Percentiles rank a stretch among this genome's conserved stretches.
phyloP scores from a whole-genome alignment of 2,113 vertebrate genomes.

The Cyanoderma ruficeps region DNA sequence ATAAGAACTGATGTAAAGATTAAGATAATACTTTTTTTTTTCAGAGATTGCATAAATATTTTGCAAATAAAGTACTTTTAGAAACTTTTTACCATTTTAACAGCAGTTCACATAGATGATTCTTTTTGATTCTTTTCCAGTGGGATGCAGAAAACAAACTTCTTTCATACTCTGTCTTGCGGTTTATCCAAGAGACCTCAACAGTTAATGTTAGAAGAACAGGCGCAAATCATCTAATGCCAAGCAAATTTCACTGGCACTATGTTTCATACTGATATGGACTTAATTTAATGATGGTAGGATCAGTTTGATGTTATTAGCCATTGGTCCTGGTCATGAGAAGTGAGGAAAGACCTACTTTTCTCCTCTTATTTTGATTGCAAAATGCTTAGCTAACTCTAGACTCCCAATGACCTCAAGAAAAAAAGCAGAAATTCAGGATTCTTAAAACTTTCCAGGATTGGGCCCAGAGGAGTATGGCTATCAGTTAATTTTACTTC shows the following conservation, averaged over 20 bases:
- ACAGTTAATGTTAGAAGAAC: not conserved
- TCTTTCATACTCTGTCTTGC: not conserved
- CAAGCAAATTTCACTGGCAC: not conserved
- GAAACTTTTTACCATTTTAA: not conserved
- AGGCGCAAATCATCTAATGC: not conserved
- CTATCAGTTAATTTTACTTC: slow-evolving; percentile 48
- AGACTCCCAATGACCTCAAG: not conserved
- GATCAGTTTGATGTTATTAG: not conserved
- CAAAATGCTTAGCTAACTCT: not conserved
- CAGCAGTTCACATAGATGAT: not conserved
- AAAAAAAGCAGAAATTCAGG: not conserved
- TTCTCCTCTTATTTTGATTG: not conserved
- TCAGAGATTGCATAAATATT: slow-evolving; percentile 15
- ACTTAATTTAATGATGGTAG: not conserved
- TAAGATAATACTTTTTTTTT: not conserved
- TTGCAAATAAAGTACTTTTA: not conserved
- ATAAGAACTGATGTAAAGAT: slow-evolving; percentile 7
- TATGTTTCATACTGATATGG: not conserved
- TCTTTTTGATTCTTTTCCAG: slow-evolving; percentile 27
- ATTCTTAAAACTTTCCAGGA: not conserved
- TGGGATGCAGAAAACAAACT: not conserved
- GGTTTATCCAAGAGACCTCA: slow-evolving; percentile 4
- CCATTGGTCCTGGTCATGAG: not conserved
- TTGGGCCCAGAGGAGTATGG: not conserved
- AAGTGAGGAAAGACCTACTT: not conserved